Evolutionary conservation across 2,888 invertebrate species (phyloP).

Genomic region (Temnothorax rugatulus): DNA sequence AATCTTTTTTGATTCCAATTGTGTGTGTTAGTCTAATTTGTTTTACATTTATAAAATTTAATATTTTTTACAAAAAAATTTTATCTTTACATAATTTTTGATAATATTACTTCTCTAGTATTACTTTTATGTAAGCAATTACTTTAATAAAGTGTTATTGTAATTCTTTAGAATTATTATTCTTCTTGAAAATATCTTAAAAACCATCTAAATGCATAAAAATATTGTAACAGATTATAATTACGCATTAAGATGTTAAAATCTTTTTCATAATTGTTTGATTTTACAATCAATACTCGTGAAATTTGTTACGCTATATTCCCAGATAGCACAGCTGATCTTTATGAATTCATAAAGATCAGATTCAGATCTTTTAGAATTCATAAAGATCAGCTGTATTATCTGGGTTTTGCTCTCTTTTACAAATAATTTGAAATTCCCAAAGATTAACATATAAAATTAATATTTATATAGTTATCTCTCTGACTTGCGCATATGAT

Average conservation of each 20-base stretch:
- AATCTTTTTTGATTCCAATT: neutral
- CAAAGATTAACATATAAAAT: neutral
- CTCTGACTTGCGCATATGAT: neutral
- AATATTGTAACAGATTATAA: neutral
- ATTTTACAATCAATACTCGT: neutral
- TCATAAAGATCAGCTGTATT: too few species aligned
- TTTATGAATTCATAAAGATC: too few species aligned
- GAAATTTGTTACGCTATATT: neutral
- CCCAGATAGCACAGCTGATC: too few species aligned
- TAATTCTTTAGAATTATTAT: constrained; percentile 21
- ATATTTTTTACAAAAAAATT: neutral
- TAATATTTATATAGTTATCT: neutral
- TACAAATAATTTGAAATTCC: neutral
- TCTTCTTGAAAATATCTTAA: neutral
- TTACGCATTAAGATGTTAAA: neutral
- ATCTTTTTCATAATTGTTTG: neutral
- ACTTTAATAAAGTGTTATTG: constrained; percentile 48
- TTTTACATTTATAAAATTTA: neutral
- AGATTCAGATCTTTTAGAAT: too few species aligned
- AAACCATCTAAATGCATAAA: neutral
- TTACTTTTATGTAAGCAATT: constrained; percentile 28
- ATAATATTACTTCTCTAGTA: neutral
- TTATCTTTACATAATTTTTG: neutral
- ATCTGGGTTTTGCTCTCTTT: neutral
- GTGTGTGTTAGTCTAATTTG: neutral